phyloP scores from a whole-genome alignment of 2,797 vertebrate species.

The Tympanoctomys barrerae region DNA sequence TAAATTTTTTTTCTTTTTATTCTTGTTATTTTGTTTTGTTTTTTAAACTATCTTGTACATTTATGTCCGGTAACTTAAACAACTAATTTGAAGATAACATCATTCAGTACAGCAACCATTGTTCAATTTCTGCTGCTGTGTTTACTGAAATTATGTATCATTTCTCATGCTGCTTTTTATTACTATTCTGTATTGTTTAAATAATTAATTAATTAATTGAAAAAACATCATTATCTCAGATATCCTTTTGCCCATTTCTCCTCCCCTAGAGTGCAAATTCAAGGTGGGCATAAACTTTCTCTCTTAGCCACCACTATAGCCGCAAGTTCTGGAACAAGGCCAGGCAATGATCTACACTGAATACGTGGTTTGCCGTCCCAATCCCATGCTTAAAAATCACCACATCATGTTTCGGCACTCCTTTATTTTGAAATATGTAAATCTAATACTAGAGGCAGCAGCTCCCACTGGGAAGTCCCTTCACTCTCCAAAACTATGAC shows the following conservation, averaged over 20 bases:
- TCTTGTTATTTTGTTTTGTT: no score
- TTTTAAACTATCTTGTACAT: no score
- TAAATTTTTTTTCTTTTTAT: no score
- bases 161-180: no score
- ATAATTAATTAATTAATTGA: no score
- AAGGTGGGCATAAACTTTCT: not conserved
- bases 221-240: not conserved
- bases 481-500: slow-evolving; percentile 9
- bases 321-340: not conserved
- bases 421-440: slow-evolving; percentile 59
- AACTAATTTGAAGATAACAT: no score
- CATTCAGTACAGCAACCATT: no score
- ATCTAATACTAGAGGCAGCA: slow-evolving; percentile 50
- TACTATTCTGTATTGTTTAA: no score
- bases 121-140: no score
- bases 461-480: slow-evolving; percentile 17
- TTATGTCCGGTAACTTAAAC: no score
- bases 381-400: slow-evolving; percentile 21
- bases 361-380: not conserved
- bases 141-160: no score
- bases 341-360: not conserved
- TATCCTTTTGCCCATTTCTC: not conserved
- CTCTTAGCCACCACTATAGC: not conserved
- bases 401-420: slow-evolving; percentile 8
- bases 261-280: not conserved